Conservation (phyloP, 2,888 invertebrate species). For the Nemapogon koenigi region DNA sequence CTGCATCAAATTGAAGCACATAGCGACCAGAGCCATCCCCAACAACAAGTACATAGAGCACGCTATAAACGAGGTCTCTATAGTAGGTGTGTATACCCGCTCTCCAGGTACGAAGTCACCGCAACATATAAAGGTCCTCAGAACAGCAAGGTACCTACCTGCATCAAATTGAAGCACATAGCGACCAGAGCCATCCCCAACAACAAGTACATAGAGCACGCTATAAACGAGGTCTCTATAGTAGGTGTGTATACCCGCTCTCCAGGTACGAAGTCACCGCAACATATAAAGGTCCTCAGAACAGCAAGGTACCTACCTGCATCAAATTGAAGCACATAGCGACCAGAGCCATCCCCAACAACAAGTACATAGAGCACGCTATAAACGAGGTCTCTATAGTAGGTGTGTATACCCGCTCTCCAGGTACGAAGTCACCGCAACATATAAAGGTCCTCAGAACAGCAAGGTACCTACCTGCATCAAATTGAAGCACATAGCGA, state of each 20-base stretch:
- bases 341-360: constrained; percentile 92
- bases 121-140: too few relatives aligned
- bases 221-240: constrained; percentile 78
- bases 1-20: constrained; percentile 97
- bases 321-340: constrained; percentile 96
- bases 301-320: constrained; percentile 67
- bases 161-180: constrained; percentile 96
- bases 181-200: constrained; percentile 94
- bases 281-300: not conserved
- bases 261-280: too few relatives aligned
- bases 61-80: constrained; percentile 80
- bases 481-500: constrained; percentile 94
- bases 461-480: constrained; percentile 74
- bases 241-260: constrained; percentile 70
- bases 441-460: not conserved
- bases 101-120: too few relatives aligned
- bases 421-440: too few relatives aligned
- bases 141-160: constrained; percentile 53
- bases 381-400: constrained; percentile 77
- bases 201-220: constrained; percentile 87
- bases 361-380: constrained; percentile 84
- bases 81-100: constrained; percentile 66
- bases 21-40: constrained; percentile 93
- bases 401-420: constrained; percentile 72
- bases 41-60: constrained; percentile 88